Evolutionary conservation across 2,888 invertebrate species (phyloP).

Genomic region (Zygogramma bicolorata): DNA sequence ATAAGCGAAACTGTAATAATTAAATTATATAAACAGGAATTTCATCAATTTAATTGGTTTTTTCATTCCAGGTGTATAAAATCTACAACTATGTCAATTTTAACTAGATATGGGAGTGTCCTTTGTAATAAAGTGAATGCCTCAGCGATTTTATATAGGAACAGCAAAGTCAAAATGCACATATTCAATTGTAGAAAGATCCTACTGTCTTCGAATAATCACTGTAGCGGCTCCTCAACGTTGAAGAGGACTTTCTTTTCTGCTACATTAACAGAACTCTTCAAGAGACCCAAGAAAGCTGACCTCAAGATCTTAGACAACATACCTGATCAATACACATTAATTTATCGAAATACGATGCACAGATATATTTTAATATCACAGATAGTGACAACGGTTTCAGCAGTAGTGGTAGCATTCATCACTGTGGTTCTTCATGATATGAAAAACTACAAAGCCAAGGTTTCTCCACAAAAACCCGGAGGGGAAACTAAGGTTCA

Average conservation of each 20-base stretch:
- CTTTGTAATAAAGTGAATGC: not conserved
- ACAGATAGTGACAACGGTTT: slow-evolving; percentile 53
- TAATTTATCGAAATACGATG: slow-evolving; percentile 61
- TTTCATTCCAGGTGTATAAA: not conserved
- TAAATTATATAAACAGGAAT: not conserved
- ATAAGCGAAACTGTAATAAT: not conserved
- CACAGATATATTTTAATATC: slow-evolving; percentile 54
- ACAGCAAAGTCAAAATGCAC: not conserved
- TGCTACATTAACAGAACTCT: slow-evolving; percentile 31
- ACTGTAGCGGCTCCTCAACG: not conserved
- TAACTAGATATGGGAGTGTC: not conserved
- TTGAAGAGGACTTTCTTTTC: slow-evolving; percentile 31
- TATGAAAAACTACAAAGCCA: not conserved
- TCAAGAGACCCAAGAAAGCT: slow-evolving; percentile 43
- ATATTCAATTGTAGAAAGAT: not conserved
- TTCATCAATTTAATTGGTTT: not conserved
- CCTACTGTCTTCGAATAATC: not conserved
- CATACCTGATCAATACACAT: slow-evolving; percentile 57
- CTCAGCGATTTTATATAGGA: not conserved
- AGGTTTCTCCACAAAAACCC: slow-evolving; percentile 17
- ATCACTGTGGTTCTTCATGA: slow-evolving; percentile 37
- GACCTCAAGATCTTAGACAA: slow-evolving; percentile 54
- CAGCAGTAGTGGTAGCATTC: slow-evolving; percentile 43
- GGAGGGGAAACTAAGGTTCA: slow-evolving; percentile 47
- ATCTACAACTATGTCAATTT: not conserved